Evolutionary conservation across 2,888 invertebrate species (phyloP), one percentile per base, ranked within the genome.

Genomic region (Spodoptera exigua): DNA sequence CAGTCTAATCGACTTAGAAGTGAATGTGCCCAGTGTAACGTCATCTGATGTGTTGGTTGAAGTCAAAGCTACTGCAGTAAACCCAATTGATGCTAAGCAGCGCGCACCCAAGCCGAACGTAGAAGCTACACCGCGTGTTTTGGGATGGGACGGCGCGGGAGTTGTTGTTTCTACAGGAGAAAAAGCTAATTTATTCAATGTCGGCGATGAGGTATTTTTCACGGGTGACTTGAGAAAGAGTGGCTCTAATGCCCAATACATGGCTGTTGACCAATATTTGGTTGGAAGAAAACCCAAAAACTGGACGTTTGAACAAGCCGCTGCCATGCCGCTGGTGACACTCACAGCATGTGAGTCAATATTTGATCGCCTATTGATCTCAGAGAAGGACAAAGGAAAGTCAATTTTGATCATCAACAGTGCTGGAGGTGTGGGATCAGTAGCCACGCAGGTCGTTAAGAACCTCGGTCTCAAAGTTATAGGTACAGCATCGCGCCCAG

Each of bases 61-160:
- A 83, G 92, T 93, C 10, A 92, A 90, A 58, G 91, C 93, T n/a
- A 84, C 77, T 5, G 79, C 92, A 27, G 85, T 93, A 3, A 93
- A 93, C 67, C 92, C 93, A 4, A 89, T 93, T 21, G 93, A 93
- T 60, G 85, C 89, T 0, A 93, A 93, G 64, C 68, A 80, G 68
- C 81, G 93, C 13, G 90, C 93, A 1, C 91, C 90, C 2, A 92
- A 91, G 59, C 79, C 88, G 1, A 77, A 74, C 47, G 66, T 88
- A n/a, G 90, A 91, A 78, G 63, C 75, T 0, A 53, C 73, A 1
- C 88, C 92, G 0, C 82, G 86, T 21, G 89, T 93, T 55, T 79
- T 93, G 18, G 93, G 93, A 44, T 92, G 87, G 84, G 93, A 93
- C 60, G 93, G 93, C 16, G 82, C 93, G 3, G 93, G 93, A 16